Conservation (phyloP, 1,140 invertebrate species). For the Elymnias hypermnestra region DNA sequence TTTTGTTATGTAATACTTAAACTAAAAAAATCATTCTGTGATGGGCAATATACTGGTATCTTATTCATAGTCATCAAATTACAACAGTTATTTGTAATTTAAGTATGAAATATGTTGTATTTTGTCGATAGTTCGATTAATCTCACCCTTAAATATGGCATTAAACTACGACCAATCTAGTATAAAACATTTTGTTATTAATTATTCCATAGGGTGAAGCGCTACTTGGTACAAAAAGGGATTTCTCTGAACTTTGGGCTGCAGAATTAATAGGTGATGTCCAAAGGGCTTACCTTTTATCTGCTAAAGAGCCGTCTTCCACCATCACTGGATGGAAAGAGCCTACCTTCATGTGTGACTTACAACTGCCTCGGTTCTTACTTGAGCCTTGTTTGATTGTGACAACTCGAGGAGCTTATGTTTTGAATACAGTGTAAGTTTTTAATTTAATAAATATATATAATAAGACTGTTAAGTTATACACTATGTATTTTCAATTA, state of each 20-base stretch:
- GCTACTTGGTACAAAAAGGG: conserved; percentile 37
- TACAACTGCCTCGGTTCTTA: conserved; percentile 51
- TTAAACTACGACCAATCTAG: too few species aligned
- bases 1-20: too few species aligned
- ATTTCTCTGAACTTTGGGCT: conserved; percentile 49
- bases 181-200: background rate
- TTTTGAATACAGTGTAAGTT: conserved; percentile 61
- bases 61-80: too few species aligned
- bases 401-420: conserved; percentile 51
- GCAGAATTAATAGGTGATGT: conserved; percentile 58
- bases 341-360: conserved; percentile 58
- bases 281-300: conserved; percentile 45
- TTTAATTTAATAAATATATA: background rate
- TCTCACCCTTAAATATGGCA: too few species aligned
- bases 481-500: too few species aligned
- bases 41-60: too few species aligned
- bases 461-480: too few species aligned
- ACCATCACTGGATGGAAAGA: conserved; percentile 39
- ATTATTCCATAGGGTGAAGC: conserved; percentile 38
- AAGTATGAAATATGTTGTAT: too few species aligned
- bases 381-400: conserved; percentile 55
- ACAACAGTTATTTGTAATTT: too few species aligned
- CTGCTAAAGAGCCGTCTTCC: conserved; percentile 36
- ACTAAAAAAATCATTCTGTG: too few species aligned
- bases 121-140: too few species aligned